Conservation (phyloP, 2,888 invertebrate genomes). For the Chrysolina oricalcia region DNA sequence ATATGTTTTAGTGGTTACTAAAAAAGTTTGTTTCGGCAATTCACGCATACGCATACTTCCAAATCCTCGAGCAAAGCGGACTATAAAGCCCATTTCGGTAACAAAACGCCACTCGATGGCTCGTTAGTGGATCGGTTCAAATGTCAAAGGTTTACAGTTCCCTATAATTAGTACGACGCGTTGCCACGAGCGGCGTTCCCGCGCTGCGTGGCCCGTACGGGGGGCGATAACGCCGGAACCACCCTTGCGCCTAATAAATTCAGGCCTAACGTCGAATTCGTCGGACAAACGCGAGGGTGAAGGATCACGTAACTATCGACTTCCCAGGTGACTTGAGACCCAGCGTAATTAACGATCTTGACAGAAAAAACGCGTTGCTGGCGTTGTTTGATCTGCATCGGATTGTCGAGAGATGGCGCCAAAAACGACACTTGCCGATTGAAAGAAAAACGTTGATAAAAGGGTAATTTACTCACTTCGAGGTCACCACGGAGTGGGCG, state of each 20-base stretch:
- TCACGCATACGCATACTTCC: constrained; percentile 26
- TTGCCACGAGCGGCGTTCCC: constrained; percentile 61
- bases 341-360: background rate
- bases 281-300: background rate
- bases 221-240: constrained; percentile 12
- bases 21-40: background rate
- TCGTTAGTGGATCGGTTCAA: constrained; percentile 72
- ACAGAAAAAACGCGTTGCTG: background rate
- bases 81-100: constrained; percentile 57
- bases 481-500: too few relatives aligned
- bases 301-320: background rate
- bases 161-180: constrained; percentile 71
- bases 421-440: background rate
- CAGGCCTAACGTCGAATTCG: constrained; percentile 23
- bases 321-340: constrained; percentile 12
- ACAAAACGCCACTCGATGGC: constrained; percentile 69
- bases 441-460: background rate
- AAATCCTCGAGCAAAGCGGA: background rate
- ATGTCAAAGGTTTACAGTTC: constrained; percentile 73
- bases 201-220: constrained; percentile 3
- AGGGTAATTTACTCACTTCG: too few relatives aligned
- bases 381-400: background rate
- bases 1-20: too few relatives aligned
- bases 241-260: constrained; percentile 37
- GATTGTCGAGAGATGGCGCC: background rate